These are phyloP conservation scores for Pogonomyrmex barbatus DNA, from an alignment of 1,140 invertebrate species.

Conservation along the genomic window DNA sequence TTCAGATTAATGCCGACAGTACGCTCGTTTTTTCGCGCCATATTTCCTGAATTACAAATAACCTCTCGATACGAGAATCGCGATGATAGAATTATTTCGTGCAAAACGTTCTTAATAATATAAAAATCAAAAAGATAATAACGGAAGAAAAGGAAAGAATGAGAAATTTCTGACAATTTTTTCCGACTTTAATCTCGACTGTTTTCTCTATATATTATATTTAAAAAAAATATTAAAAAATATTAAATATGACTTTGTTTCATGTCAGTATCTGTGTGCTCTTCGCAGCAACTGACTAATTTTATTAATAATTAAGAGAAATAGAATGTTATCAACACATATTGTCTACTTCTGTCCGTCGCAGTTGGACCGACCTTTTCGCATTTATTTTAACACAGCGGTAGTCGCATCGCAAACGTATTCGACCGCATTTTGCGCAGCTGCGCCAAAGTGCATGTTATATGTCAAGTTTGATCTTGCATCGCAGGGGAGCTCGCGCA, in stretches of 20 bases:
- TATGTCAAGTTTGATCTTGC: constrained; percentile 66
- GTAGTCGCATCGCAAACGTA: constrained; percentile 39
- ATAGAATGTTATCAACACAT: neutral
- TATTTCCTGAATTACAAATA: constrained; percentile 57
- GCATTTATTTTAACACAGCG: neutral
- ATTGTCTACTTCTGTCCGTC: neutral
- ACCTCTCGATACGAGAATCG: neutral
- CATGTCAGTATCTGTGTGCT: neutral
- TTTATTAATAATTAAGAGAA: neutral
- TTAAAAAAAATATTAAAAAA: neutral
- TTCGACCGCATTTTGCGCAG: constrained; percentile 38
- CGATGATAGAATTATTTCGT: neutral
- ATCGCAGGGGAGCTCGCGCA: constrained; percentile 45
- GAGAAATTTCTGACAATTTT: neutral
- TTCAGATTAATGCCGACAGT: constrained; percentile 52
- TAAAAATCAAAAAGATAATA: too few relatives aligned
- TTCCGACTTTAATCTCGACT: neutral
- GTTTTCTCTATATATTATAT: neutral
- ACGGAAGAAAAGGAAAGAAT: neutral
- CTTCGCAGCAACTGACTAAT: neutral
- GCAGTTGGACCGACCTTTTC: neutral
- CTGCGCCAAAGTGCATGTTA: constrained; percentile 64
- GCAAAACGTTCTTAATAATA: neutral
- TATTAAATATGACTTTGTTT: neutral
- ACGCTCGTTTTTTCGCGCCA: constrained; percentile 4